Evolutionary conservation across 92 coral and sea anemone species (phyloP).

Genomic region (Muricea muricata): DNA sequence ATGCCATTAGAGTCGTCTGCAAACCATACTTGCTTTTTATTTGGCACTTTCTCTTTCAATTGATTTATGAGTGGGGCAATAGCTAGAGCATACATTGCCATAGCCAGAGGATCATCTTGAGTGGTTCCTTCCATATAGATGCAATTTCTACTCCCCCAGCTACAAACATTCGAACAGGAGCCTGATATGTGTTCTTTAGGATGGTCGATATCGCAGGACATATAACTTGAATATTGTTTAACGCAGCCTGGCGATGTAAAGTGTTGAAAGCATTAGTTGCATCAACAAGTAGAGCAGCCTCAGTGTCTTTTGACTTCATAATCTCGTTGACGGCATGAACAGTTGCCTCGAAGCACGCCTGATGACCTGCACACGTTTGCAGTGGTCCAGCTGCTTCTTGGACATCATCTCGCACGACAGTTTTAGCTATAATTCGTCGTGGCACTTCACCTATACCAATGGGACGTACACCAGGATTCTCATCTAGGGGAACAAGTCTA

Average conservation of each 20-base stretch:
- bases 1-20: not conserved
- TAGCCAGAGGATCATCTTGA: too few species aligned
- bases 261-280: slow-evolving; percentile 9
- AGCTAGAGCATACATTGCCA: too few species aligned
- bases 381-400: not conserved
- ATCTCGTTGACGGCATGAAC: not conserved
- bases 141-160: not conserved
- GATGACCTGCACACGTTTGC: slow-evolving; percentile 15
- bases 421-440: not conserved
- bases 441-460: not conserved
- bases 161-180: not conserved
- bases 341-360: not conserved
- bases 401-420: not conserved
- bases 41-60: too few species aligned
- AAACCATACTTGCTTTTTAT: not conserved
- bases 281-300: not conserved
- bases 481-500: not conserved
- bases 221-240: not conserved
- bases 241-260: not conserved
- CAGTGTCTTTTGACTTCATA: not conserved
- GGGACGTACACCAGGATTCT: not conserved
- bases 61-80: too few species aligned
- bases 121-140: too few species aligned
- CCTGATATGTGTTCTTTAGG: not conserved
- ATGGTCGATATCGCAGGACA: too few species aligned